Evolutionary conservation across 2,797 vertebrate genomes (phyloP).

Genomic region (Rhinella marina): DNA sequence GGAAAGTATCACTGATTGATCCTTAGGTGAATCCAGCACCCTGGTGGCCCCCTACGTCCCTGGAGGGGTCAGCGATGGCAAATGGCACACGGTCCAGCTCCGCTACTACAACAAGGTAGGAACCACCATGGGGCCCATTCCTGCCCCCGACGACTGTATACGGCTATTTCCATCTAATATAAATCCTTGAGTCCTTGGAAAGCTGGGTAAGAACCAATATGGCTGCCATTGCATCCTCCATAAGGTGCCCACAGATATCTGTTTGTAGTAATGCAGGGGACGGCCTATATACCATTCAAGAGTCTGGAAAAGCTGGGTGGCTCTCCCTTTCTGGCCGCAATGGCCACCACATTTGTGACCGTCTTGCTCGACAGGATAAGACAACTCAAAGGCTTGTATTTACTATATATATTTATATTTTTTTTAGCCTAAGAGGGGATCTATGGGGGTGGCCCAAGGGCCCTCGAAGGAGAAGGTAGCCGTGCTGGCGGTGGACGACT

Average conservation of each 20-base stretch:
- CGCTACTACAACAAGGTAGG: constrained; percentile 96
- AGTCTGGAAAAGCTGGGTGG: background rate
- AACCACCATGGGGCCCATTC: background rate
- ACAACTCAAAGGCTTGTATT: background rate
- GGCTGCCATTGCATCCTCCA: background rate
- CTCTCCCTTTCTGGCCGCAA: background rate
- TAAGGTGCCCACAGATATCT: background rate
- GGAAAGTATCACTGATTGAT: background rate
- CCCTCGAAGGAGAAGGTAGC: constrained; percentile 97
- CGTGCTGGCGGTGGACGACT: constrained; percentile 91
- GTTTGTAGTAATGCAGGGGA: no score
- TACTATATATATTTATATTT: background rate
- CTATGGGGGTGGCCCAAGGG: constrained; percentile 88
- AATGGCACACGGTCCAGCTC: constrained; percentile 94
- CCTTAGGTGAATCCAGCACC: constrained; percentile 90
- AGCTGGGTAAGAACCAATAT: background rate
- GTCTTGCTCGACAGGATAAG: background rate
- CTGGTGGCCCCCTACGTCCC: constrained; percentile 90
- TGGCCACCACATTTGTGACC: background rate
- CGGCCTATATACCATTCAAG: background rate
- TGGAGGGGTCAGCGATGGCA: constrained; percentile 94
- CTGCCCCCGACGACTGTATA: background rate
- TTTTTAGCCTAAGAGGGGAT: constrained; percentile 87
- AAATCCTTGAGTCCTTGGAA: background rate
- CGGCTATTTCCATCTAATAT: background rate